Evolutionary conservation across 2,888 invertebrate species (phyloP), one percentile per base, ranked within the genome.

Genomic region (Molanna angustata): DNA sequence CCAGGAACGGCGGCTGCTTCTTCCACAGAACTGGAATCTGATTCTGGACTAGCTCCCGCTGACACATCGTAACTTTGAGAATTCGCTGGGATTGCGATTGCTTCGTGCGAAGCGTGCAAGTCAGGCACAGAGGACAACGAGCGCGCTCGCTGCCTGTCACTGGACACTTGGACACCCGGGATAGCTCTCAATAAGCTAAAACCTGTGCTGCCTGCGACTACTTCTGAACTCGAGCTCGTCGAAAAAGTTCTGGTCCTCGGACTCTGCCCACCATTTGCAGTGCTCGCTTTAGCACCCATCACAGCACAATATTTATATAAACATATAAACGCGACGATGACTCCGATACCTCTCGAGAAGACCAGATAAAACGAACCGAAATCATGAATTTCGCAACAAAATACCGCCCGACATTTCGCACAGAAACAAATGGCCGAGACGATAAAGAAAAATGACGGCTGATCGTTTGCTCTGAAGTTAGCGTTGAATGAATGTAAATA

Each of bases 251-350:
- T 79, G 62, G 85, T 78, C 62, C 86, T 80, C 64, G 85, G 84
- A 76, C 85, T 85, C 73, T 85, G 84, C 66, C 86, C 85, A 65
- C 84, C 84, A 70, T 83, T 85, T 63, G 88, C 86, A 62, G 89
- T 89, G 72, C 90, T 90, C 66, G 89, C 83, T 78, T 89, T 90
- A 70, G 88, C 90, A 77, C 90, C 90, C 90, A 90, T 90, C 64
- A 66, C 65, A 63, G 66, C 69, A 62, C 56, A 53, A 19, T 22
- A 49, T 49, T 44, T 42, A 35, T 42, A 44, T 46, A 46, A 18
- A 51, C 54, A 55, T 51, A 59, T 54, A 55, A 50, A 48, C 43
- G 21, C 54, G 47, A 55, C 46, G 21, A 42, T 11, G 43, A 44
- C 33, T 49, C 45, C 45, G 31, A 43, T 45, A 22, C 47, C 44